Base-by-base conservation (phyloP, 1,140 invertebrate genomes). In the Drosophila simulans region DNA sequence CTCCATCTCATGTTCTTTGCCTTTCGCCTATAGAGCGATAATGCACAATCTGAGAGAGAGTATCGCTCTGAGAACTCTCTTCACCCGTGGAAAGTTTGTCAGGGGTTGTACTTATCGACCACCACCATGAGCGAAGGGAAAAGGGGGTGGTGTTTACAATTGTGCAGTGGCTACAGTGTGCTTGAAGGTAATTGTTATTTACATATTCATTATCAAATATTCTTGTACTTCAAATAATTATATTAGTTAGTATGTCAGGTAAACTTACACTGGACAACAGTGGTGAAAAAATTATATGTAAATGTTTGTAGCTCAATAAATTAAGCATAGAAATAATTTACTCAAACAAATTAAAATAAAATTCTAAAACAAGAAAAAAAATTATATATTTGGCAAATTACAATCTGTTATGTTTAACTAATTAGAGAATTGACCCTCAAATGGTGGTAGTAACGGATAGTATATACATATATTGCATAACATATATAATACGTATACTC, bases 51-150 rank as follows among this genome's bases (percentile, higher is more conserved):
- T 13, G 57, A 46, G 25, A 64, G 49, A 34, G 43, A 25, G 63
- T 20, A 22, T 20, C 43, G 7, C 2, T 25, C 22, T 34, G 15
- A 37, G 55, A 70, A 46, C 64, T 58, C 57, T 49, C 74, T 75
- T 72, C 49, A 5, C 11, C 27, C 42, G 46, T 64, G 45, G 51
- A 56, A 71, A 68, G 53, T 46, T 49, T 10, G 43, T 46, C 52
- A 56, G 77, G 81, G 81, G 81, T 81, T 81, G 81, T 68, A 68
- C 59, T 81, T 85, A 73, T 17, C 4, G 54, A 34, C 49, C 68
- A 70, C 55, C 71, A 73, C 43, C 75, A 63, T 51, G 12, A 46
- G 42, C 35, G 43, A 59, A 22, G 53, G 52, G n/a, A 35, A 17
- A 27, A 43, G 34, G 27, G 53, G 46, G 48, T 20, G 58, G 39